Evolutionary conservation across 1,140 invertebrate species (phyloP).

Genomic region (Drosophila dunni): DNA sequence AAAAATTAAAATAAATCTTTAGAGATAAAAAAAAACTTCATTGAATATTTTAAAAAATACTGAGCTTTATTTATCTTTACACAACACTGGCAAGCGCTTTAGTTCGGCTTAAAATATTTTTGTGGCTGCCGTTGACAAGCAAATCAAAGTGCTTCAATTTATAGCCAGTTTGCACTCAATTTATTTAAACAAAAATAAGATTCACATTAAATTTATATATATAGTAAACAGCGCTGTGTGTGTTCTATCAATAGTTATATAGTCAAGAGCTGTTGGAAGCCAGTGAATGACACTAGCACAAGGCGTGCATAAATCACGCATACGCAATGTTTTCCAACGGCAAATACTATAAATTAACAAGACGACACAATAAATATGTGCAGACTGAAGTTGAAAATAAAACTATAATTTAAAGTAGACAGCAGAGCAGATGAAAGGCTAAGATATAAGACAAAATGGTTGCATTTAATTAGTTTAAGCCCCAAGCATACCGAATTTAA

Average conservation of each 20-base stretch:
- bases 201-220: slow-evolving; percentile 22
- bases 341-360: slow-evolving; percentile 68
- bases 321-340: slow-evolving; percentile 61
- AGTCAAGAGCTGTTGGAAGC: slow-evolving; percentile 13
- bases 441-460: slow-evolving; percentile 3
- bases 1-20: background rate
- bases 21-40: background rate
- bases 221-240: background rate
- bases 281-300: slow-evolving; percentile 28
- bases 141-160: slow-evolving; percentile 19
- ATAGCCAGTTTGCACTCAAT: slow-evolving; percentile 10
- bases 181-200: slow-evolving; percentile 23
- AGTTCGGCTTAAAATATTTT: slow-evolving; percentile 12
- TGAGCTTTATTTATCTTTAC: background rate
- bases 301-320: slow-evolving; percentile 70
- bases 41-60: background rate
- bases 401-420: background rate
- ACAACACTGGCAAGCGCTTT: background rate
- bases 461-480: slow-evolving; percentile 29
- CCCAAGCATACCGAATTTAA: background rate
- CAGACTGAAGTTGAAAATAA: slow-evolving; percentile 9
- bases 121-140: slow-evolving; percentile 10
- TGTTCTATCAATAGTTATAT: slow-evolving; percentile 34
- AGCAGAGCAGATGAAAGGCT: background rate
- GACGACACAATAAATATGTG: slow-evolving; percentile 46